A percentile compares a stretch with the other conserved stretches of the same genome.
Evolutionary conservation across 2,888 invertebrate genomes (phyloP).

Genomic region (Allolobophora icterica): DNA sequence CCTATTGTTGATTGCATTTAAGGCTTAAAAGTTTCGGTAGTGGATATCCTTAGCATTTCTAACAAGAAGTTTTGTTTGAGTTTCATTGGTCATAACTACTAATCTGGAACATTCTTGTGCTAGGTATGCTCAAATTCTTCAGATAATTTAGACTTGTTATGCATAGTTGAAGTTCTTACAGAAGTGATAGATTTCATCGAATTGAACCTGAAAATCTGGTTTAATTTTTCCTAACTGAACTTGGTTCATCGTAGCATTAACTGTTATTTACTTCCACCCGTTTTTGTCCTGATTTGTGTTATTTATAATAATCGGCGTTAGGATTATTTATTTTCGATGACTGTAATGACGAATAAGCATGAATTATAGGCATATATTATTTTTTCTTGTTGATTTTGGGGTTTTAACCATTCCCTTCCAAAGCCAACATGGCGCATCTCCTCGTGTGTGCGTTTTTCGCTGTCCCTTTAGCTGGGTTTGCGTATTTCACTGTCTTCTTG

Average conservation of each 20-base stretch:
- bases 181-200: not conserved
- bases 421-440: not conserved
- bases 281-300: conserved; percentile 1
- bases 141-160: not conserved
- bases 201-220: not conserved
- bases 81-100: not conserved
- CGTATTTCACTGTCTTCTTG: not conserved
- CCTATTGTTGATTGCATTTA: not conserved
- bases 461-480: not conserved
- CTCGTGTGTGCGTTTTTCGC: not conserved
- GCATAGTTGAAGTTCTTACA: not conserved
- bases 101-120: not conserved
- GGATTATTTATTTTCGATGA: conserved; percentile 17
- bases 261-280: not conserved
- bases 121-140: not conserved
- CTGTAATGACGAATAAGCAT: not conserved
- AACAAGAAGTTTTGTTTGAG: not conserved
- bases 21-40: not conserved
- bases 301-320: not conserved
- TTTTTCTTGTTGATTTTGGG: not conserved
- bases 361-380: not conserved
- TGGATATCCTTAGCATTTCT: not conserved
- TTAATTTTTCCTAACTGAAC: not conserved
- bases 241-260: not conserved
- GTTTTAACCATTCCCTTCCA: conserved; percentile 11